Evolutionary conservation across 2,113 vertebrate species (phyloP).

Genomic region (Istiophorus platypterus): DNA sequence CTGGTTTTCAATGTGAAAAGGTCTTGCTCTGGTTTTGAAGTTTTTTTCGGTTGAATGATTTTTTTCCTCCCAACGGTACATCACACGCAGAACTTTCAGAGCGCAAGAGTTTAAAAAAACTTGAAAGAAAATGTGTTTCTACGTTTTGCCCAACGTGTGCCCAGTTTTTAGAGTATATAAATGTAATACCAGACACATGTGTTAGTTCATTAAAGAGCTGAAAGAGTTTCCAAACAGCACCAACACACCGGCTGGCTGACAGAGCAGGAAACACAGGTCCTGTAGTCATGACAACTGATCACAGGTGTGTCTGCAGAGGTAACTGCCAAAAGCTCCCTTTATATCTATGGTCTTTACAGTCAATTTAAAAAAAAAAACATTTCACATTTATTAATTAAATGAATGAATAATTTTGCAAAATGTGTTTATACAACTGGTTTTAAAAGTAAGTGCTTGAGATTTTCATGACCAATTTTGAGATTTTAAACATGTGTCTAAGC

Average conservation of each 20-base stretch:
- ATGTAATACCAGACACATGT: slow-evolving; percentile 5
- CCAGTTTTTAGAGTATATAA: background rate
- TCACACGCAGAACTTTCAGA: slow-evolving; percentile 11
- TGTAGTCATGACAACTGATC: background rate
- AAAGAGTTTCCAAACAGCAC: background rate
- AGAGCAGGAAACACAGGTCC: slow-evolving; percentile 26
- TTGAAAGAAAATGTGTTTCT: background rate
- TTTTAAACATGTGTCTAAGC: background rate
- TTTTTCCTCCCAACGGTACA: slow-evolving; percentile 16
- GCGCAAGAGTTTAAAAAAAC: background rate
- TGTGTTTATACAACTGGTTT: background rate
- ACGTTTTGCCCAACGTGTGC: background rate
- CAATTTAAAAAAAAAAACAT: background rate
- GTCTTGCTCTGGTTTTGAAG: slow-evolving; percentile 3
- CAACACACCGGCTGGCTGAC: background rate
- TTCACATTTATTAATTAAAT: background rate
- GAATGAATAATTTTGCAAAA: background rate
- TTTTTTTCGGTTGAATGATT: slow-evolving; percentile 36
- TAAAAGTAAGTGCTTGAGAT: background rate
- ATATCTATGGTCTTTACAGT: background rate
- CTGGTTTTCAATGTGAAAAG: background rate
- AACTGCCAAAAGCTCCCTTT: background rate
- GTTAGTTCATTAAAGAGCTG: background rate
- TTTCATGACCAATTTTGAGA: no score
- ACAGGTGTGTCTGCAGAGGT: slow-evolving; percentile 33